These are phyloP conservation scores for Bombyx mori DNA, from an alignment of 1,140 invertebrate genomes.

Conservation along the genomic window ASM3026992v2 NC_085119.1:17793001-17793500, in stretches of 20 bases:
- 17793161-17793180: too few relatives aligned
- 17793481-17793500: slow-evolving; percentile 23
- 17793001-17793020: too few relatives aligned
- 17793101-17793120: too few relatives aligned
- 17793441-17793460: slow-evolving; percentile 96
- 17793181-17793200: too few relatives aligned
- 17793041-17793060: too few relatives aligned
- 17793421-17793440: slow-evolving; percentile 98
- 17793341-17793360: slow-evolving; percentile 94
- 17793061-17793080: too few relatives aligned
- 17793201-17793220: too few relatives aligned
- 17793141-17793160: too few relatives aligned
- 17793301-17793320: slow-evolving; percentile 96
- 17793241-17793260: slow-evolving; percentile 80
- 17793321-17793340: slow-evolving; percentile 96
- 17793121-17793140: too few relatives aligned
- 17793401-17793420: slow-evolving; percentile 98
- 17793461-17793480: slow-evolving; percentile 99
- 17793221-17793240: not conserved
- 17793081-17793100: too few relatives aligned
- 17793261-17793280: slow-evolving; percentile 99
- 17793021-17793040: too few relatives aligned
- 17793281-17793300: slow-evolving; percentile 96
- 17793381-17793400: slow-evolving; percentile 97
- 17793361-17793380: slow-evolving; percentile 98